Base-by-base conservation (phyloP, 2,797 vertebrate genomes). In the Sarcophilus harrisii region DNA sequence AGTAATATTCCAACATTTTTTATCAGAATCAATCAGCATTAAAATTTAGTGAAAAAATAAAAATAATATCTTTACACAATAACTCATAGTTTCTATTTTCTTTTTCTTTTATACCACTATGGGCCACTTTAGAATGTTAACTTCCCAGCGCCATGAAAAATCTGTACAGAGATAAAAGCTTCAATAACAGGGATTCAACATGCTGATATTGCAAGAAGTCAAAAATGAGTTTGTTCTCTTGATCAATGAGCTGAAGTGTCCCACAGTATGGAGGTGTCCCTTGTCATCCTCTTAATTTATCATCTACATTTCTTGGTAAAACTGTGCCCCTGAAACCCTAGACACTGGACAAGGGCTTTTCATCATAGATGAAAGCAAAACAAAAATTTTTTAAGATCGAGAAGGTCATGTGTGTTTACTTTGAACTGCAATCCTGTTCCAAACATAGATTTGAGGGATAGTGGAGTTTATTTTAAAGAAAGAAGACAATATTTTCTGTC, bases 201-300 rank as follows among this genome's bases (percentile, higher is more conserved):
- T 92, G 4, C 97, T 16, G 87, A 96, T 45, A 92, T 96, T 58
- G 90, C 92, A 97, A 97, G 98, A 95, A 98, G 95, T 97, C 97
- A 97, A 96, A 93, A 90, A 95, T 96, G 94, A 98, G 92, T 62
- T 93, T 97, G 93, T 97, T 90, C 96, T 97, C 96, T 3, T 97
- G 95, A 98, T 95, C 94, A 66, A 29, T 81, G 96, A 58, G 96
- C 58, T 97, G 98, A 97, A 92, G 95, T 98, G 95, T 97, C 97
- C 59, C 96, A 97, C 93, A 93, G 94, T 91, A 94, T 96, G 96
- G 95, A 96, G 93, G 92, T 94, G 96, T 38, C 38, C 62, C 38
- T 98, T 97, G 97, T 97, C 97, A 96, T 92, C 58, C 57, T 97
- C 90, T 97, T 87, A 92, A 95, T 98, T 98, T 98, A 97, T 96